phyloP scores from a whole-genome alignment of 2,113 vertebrate species.

The Himantopus leucocephalus region DNA sequence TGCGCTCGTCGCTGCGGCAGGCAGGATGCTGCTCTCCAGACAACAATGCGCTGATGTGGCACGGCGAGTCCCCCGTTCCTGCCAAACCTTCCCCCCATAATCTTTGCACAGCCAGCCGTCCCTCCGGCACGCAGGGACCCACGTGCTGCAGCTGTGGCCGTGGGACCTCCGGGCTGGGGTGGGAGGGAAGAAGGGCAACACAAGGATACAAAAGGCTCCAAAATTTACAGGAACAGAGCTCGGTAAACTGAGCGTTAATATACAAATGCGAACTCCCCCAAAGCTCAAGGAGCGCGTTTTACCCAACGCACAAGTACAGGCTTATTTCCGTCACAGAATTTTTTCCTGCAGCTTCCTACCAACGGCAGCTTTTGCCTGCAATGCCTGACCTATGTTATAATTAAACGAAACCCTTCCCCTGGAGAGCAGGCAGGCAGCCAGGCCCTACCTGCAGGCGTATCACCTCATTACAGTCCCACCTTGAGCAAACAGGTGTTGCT shows the following conservation, averaged over 20 bases:
- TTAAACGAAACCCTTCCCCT: conserved; percentile 5
- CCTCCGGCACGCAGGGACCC: neutral
- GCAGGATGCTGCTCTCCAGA: conserved; percentile 7
- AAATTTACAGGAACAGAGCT: neutral
- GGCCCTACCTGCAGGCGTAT: conserved; percentile 46
- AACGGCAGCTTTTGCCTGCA: neutral
- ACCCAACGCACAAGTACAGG: neutral
- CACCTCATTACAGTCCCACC: conserved; percentile 52
- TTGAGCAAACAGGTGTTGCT: conserved; percentile 75
- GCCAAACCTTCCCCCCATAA: neutral
- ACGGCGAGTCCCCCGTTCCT: neutral
- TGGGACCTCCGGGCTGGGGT: neutral
- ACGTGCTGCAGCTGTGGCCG: rapidly evolving
- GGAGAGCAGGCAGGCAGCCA: conserved; percentile 14
- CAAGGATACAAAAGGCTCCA: neutral
- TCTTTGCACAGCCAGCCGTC: neutral
- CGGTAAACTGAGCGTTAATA: neutral
- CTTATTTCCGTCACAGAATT: neutral
- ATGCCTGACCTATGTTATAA: neutral
- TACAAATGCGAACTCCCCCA: rapidly evolving
- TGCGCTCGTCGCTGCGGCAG: neutral
- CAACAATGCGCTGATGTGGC: neutral
- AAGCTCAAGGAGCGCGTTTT: neutral
- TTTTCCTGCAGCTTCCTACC: neutral
- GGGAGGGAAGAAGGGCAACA: neutral